A percentile compares a stretch with the other conserved stretches of the same genome.
phyloP scores from a whole-genome alignment of 2,888 invertebrate species.

The Andrena trimmerana region DNA sequence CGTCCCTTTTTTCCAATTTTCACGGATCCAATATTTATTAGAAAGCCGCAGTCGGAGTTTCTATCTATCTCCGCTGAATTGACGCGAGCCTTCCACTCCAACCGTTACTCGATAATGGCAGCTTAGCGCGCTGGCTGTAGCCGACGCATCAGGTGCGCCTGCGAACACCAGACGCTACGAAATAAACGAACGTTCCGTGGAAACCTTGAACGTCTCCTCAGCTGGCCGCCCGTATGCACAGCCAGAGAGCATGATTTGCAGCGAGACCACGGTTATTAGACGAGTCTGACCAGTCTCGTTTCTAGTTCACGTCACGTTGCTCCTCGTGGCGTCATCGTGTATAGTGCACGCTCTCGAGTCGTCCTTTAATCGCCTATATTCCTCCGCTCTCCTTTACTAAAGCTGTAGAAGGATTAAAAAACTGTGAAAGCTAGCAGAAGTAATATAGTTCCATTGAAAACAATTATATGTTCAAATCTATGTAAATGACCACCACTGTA shows the following conservation, averaged over 20 bases:
- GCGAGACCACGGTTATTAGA: conserved; percentile 75
- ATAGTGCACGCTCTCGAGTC: neutral
- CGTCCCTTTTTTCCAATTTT: too few species aligned
- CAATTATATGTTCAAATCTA: too few species aligned
- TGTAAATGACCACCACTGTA: too few species aligned
- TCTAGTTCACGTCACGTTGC: conserved; percentile 31
- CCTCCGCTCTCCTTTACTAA: neutral
- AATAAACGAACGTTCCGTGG: conserved; percentile 73
- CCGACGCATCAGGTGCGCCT: conserved; percentile 46
- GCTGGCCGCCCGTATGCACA: conserved; percentile 48
- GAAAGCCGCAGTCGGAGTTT: neutral
- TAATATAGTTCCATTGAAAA: too few species aligned
- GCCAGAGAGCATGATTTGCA: conserved; percentile 26
- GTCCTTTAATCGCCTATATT: neutral
- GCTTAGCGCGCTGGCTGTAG: neutral
- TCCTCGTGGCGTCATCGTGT: neutral
- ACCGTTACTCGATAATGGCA: neutral
- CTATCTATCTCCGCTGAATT: neutral
- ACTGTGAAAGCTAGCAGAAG: too few species aligned
- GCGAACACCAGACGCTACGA: conserved; percentile 35
- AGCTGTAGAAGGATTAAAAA: neutral
- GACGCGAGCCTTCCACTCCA: neutral
- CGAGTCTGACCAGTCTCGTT: conserved; percentile 64
- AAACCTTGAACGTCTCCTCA: conserved; percentile 79
- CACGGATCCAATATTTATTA: neutral